Evolutionary conservation across 2,888 invertebrate species (phyloP).

Genomic region (Flexamia atlantica): DNA sequence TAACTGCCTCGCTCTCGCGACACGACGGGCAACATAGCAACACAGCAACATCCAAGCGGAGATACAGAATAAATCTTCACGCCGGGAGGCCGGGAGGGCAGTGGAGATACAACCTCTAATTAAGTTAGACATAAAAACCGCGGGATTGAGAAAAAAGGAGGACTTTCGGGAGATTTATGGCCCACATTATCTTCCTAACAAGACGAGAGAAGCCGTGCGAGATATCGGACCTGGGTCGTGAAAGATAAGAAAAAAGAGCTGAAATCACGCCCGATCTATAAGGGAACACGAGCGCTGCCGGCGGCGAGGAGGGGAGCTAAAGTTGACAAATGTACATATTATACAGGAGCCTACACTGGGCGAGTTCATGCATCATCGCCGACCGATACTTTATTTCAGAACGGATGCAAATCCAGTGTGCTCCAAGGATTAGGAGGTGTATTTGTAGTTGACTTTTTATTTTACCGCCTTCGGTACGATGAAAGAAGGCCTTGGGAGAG

Average conservation of each 20-base stretch:
- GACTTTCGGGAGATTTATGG: neutral
- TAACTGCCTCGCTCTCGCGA: too few species aligned
- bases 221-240: neutral
- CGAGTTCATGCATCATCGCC: neutral
- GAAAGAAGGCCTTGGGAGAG: neutral
- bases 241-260: neutral
- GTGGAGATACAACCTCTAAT: neutral
- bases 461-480: neutral
- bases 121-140: neutral
- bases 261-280: neutral
- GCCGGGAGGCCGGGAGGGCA: constrained; percentile 3
- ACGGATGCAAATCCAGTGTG: neutral
- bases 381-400: neutral
- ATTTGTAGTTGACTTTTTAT: constrained; percentile 7
- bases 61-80: neutral
- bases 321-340: constrained; percentile 17
- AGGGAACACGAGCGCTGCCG: neutral
- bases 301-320: constrained; percentile 9
- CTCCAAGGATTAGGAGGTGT: neutral
- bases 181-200: neutral
- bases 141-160: neutral
- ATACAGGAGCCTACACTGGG: constrained; percentile 8
- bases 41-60: neutral
- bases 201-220: neutral
- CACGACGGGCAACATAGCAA: neutral